A percentile compares a stretch with the other conserved stretches of the same genome.
phyloP scores from a whole-genome alignment of 1,140 invertebrate species.

The Drosophila pseudoananassae region DNA sequence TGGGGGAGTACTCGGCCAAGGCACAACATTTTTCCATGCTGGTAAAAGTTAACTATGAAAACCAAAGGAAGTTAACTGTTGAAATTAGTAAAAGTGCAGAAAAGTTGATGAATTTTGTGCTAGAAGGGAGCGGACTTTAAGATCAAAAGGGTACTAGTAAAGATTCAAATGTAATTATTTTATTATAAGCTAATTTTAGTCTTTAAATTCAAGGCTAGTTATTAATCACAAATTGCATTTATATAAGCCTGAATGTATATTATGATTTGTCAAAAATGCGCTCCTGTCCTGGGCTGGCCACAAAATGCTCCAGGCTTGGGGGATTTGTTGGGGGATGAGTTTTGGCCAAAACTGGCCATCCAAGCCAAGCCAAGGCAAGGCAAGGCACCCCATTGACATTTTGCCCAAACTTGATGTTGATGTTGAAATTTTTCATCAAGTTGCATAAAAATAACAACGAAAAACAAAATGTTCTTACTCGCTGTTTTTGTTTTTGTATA shows the following conservation, averaged over 20 bases:
- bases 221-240: background rate
- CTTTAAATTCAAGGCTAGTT: background rate
- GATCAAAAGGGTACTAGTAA: background rate
- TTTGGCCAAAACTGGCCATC: slow-evolving; percentile 2
- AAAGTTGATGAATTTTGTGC: slow-evolving; percentile 81
- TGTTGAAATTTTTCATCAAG: slow-evolving; percentile 83
- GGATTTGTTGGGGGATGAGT: slow-evolving; percentile 18
- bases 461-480: slow-evolving; percentile 51
- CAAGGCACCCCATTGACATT: slow-evolving; percentile 74
- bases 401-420: slow-evolving; percentile 82
- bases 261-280: background rate
- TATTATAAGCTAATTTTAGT: background rate
- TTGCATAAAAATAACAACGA: slow-evolving; percentile 80
- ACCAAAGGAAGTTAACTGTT: slow-evolving; percentile 83
- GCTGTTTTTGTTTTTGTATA: slow-evolving; percentile 24
- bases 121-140: slow-evolving; percentile 32
- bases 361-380: slow-evolving; percentile 16
- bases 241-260: background rate
- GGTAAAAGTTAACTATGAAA: slow-evolving; percentile 83
- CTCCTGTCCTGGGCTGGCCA: slow-evolving; percentile 43
- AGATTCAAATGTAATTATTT: background rate
- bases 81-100: slow-evolving; percentile 83
- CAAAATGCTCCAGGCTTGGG: slow-evolving; percentile 62
- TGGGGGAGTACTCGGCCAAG: slow-evolving; percentile 39
- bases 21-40: slow-evolving; percentile 81